Conservation (phyloP, 2,113 vertebrate genomes). For the Zosterops pallidus region DNA sequence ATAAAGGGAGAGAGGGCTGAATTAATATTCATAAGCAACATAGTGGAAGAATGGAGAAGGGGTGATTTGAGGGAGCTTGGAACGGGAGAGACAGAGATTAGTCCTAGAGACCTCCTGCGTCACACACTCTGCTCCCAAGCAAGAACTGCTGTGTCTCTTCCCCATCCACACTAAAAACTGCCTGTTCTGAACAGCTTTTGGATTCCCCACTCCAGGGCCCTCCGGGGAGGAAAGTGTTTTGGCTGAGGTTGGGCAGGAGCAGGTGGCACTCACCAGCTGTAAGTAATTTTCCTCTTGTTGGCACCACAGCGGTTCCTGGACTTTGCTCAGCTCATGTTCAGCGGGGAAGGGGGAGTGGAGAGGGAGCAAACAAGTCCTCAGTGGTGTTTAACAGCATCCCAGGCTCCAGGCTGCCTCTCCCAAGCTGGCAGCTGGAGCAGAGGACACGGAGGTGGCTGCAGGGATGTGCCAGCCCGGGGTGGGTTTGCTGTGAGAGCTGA, state of each 20-base stretch:
- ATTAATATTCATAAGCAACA: slow-evolving; percentile 47
- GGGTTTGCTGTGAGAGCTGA: not conserved
- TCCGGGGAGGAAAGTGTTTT: slow-evolving; percentile 56
- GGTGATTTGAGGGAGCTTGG: not conserved
- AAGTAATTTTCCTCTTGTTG: slow-evolving; percentile 65
- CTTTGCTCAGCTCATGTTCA: slow-evolving; percentile 5
- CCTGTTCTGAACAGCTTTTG: slow-evolving; percentile 36
- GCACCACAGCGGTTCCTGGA: slow-evolving; percentile 33
- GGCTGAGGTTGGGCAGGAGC: slow-evolving; percentile 61
- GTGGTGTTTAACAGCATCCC: slow-evolving; percentile 16
- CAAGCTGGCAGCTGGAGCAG: slow-evolving; percentile 26
- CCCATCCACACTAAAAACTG: not conserved
- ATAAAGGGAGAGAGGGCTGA: not conserved
- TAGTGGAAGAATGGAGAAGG: not conserved
- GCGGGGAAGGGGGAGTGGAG: not conserved
- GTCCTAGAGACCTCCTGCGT: not conserved
- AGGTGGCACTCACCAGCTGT: slow-evolving; percentile 73
- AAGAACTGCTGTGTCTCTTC: not conserved
- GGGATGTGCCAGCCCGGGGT: not conserved
- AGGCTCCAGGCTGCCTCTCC: not conserved
- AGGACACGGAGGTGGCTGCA: not conserved
- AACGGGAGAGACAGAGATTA: not conserved
- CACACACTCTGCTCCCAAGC: not conserved
- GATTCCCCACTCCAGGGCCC: slow-evolving; percentile 45
- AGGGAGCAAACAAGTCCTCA: not conserved